phyloP scores from a whole-genome alignment of 2,113 vertebrate species.

The Anser brachyrhynchus region DNA sequence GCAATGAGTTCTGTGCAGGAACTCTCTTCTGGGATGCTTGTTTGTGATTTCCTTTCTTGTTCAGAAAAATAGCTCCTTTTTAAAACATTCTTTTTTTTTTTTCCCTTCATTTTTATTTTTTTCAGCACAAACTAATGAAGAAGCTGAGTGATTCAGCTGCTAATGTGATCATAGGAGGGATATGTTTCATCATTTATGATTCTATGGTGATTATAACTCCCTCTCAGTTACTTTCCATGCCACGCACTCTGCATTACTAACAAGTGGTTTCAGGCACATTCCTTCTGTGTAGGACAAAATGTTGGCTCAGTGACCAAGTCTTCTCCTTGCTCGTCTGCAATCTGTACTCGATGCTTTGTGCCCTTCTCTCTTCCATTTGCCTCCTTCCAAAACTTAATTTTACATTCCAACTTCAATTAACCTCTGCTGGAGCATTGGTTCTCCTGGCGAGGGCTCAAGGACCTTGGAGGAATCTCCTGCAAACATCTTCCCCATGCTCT shows the following conservation, averaged over 20 bases:
- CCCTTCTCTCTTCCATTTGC: background rate
- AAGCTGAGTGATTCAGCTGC: background rate
- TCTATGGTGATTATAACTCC: background rate
- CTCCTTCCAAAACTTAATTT: background rate
- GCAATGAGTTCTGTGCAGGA: slow-evolving; percentile 22
- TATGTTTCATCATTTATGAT: background rate
- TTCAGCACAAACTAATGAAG: background rate
- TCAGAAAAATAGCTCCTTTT: background rate
- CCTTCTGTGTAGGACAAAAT: background rate
- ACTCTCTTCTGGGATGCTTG: slow-evolving; percentile 5
- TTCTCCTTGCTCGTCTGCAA: background rate
- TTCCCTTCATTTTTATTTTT: background rate
- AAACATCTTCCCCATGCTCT: background rate
- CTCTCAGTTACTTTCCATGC: background rate
- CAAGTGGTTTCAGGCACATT: background rate
- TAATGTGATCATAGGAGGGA: background rate
- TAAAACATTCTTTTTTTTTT: background rate
- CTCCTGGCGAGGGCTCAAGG: background rate
- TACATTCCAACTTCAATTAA: background rate
- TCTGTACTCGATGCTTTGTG: background rate
- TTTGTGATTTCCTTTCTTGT: background rate
- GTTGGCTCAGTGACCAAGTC: background rate
- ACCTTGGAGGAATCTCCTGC: background rate
- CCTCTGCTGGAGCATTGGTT: background rate
- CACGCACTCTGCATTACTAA: background rate